Conservation (phyloP, 2,888 invertebrate species). For the Epinotia ramella region DNA sequence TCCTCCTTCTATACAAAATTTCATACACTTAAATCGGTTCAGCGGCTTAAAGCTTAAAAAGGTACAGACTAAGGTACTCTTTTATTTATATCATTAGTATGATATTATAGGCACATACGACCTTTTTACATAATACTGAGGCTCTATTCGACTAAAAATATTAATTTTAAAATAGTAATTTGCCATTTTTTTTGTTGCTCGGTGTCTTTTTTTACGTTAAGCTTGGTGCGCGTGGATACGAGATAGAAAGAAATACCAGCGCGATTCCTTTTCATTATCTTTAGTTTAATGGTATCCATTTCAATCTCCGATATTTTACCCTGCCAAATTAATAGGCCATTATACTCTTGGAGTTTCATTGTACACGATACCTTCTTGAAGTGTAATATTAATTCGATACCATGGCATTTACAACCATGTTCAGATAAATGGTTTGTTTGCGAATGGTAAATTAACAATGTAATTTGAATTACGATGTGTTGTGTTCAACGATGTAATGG, state of each 20-base stretch:
- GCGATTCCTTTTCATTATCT: not conserved
- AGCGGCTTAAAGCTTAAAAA: too few relatives aligned
- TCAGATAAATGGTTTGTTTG: slow-evolving; percentile 1
- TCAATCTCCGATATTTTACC: not conserved
- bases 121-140: not conserved
- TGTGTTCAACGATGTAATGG: not conserved
- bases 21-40: too few relatives aligned
- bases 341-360: not conserved
- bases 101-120: not conserved
- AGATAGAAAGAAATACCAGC: not conserved
- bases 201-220: not conserved
- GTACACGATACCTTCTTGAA: not conserved
- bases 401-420: not conserved
- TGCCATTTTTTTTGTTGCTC: not conserved
- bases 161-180: not conserved
- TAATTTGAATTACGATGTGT: slow-evolving; percentile 3
- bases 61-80: too few relatives aligned
- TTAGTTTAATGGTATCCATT: not conserved
- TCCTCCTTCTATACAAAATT: too few relatives aligned
- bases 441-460: not conserved
- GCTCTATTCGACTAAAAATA: not conserved
- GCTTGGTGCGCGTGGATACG: not conserved
- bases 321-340: not conserved
- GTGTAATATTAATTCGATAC: not conserved
- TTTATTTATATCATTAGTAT: too few relatives aligned